Conservation (phyloP, 2,797 vertebrate genomes). For the Danio aesculapii region DNA sequence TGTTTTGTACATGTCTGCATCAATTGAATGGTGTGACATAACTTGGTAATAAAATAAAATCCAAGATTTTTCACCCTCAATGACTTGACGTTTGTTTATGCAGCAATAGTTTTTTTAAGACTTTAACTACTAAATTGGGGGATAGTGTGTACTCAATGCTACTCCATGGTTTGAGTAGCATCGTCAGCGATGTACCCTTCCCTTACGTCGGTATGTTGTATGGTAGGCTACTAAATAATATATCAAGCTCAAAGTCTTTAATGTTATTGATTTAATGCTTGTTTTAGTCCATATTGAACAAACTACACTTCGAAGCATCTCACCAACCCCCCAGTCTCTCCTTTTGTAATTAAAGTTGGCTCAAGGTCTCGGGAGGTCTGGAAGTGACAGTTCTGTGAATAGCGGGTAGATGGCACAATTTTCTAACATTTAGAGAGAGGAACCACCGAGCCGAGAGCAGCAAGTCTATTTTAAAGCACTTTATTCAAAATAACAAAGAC, state of each 20-base stretch:
- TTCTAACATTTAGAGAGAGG: constrained; percentile 96
- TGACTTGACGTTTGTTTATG: background rate
- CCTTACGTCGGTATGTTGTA: background rate
- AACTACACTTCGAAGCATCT: constrained; percentile 60
- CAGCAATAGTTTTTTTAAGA: background rate
- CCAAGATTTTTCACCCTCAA: background rate
- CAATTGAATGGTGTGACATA: background rate
- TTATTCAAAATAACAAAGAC: constrained; percentile 90
- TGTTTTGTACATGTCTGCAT: background rate
- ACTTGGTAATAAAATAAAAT: background rate
- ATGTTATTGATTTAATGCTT: constrained; percentile 47
- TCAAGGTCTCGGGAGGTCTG: constrained; percentile 86
- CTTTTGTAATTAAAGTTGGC: constrained; percentile 84
- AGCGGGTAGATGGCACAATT: constrained; percentile 99
- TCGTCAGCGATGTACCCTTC: background rate
- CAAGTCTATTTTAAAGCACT: constrained; percentile 86
- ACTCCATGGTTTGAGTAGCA: background rate
- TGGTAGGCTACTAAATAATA: background rate
- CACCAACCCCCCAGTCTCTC: constrained; percentile 60
- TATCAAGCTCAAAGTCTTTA: background rate
- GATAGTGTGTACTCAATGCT: background rate
- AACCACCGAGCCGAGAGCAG: constrained; percentile 81
- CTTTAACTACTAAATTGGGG: background rate
- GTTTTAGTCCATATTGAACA: constrained; percentile 24
- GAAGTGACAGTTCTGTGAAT: constrained; percentile 95